These are phyloP conservation scores for Paramuricea clavata DNA, from an alignment of 92 coral and sea anemone species.

Conservation along the genomic window DNA sequence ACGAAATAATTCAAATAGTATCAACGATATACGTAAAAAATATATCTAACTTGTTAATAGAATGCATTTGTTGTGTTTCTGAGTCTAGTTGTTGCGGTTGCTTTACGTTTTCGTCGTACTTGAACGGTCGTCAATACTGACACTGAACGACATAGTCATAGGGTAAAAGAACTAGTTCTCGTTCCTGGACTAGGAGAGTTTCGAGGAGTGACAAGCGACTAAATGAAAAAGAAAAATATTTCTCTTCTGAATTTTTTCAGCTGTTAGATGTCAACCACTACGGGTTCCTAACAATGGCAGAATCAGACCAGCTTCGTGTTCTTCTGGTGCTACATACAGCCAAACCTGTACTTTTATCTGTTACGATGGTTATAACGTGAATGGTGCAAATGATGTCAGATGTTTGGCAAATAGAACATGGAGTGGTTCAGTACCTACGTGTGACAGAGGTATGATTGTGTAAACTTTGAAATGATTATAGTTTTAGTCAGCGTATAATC, in stretches of 20 bases:
- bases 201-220: not conserved
- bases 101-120: no score
- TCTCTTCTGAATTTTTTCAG: conserved; percentile 45
- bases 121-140: no score
- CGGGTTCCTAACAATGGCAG: conserved; percentile 60
- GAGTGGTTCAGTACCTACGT: conserved; percentile 76
- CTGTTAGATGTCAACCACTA: conserved; percentile 72
- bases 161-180: no score
- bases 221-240: not conserved
- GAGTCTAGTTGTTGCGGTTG: no score
- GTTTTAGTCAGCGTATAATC: not conserved
- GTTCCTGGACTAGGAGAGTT: no score
- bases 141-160: no score
- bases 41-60: no score
- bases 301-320: conserved; percentile 62
- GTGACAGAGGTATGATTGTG: conserved; percentile 66
- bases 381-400: conserved; percentile 40
- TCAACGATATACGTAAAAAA: no score
- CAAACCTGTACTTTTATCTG: conserved; percentile 72
- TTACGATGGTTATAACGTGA: conserved; percentile 61
- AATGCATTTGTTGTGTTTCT: no score
- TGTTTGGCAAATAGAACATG: conserved; percentile 80
- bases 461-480: not conserved
- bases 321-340: conserved; percentile 65
- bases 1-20: no score